Evolutionary conservation across 2,113 vertebrate species (phyloP).

Genomic region (Cisticola juncidis): DNA sequence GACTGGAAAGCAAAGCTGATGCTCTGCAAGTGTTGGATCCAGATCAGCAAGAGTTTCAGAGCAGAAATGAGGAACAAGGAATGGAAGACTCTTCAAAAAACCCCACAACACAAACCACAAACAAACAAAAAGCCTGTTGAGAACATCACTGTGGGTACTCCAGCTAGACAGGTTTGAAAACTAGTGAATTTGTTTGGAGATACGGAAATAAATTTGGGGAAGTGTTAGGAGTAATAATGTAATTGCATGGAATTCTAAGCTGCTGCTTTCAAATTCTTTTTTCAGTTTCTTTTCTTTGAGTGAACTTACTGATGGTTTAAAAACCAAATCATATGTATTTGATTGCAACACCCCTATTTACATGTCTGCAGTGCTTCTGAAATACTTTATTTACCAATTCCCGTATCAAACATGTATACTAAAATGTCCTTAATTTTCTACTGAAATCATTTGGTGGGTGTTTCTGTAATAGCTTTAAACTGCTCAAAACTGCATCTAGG

Average conservation of each 20-base stretch:
- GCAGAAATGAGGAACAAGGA: not conserved
- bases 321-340: not conserved
- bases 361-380: not conserved
- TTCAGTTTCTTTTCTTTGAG: not conserved
- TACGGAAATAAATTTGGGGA: not conserved
- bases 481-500: not conserved
- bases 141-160: not conserved
- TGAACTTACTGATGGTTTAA: not conserved
- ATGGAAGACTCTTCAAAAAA: not conserved
- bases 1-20: not conserved
- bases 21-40: not conserved
- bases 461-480: not conserved
- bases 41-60: not conserved
- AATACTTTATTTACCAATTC: not conserved
- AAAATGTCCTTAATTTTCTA: not conserved
- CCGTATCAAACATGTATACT: rapidly evolving
- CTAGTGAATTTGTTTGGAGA: not conserved
- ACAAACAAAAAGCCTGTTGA: not conserved
- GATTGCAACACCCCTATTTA: not conserved
- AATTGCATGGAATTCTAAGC: not conserved
- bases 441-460: not conserved
- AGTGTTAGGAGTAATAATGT: not conserved
- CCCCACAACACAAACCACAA: not conserved
- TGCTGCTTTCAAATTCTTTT: not conserved
- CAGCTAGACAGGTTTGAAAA: not conserved